phyloP scores from a whole-genome alignment of 2,113 vertebrate species.

The Vidua macroura region DNA sequence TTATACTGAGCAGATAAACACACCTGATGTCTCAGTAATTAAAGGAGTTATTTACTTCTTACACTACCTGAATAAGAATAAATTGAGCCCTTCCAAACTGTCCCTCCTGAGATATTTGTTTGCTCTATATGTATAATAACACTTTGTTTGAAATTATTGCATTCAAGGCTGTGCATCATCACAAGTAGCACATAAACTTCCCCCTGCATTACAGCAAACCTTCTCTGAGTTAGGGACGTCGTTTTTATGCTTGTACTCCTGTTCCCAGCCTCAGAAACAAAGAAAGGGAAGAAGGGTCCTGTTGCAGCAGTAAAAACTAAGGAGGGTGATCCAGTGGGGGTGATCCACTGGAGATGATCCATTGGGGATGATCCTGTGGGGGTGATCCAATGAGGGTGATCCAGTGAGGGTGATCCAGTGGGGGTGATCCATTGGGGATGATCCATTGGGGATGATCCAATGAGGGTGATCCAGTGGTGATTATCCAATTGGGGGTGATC shows the following conservation, averaged over 20 bases:
- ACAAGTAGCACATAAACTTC: neutral
- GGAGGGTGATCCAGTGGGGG: neutral
- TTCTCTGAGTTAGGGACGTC: neutral
- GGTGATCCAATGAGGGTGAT: neutral
- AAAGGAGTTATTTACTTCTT: neutral
- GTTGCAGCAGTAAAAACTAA: neutral
- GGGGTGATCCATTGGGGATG: accelerated
- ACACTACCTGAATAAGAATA: neutral
- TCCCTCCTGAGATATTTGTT: neutral
- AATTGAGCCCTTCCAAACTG: neutral
- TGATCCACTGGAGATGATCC: neutral
- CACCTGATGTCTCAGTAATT: neutral
- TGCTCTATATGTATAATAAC: neutral
- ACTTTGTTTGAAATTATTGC: neutral
- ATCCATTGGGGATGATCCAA: neutral
- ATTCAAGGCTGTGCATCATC: neutral
- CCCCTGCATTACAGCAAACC: neutral
- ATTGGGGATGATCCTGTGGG: neutral
- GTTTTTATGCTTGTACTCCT: neutral
- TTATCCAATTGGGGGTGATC: too few relatives aligned
- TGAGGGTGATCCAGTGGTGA: neutral
- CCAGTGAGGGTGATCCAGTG: neutral
- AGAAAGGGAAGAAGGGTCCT: neutral
- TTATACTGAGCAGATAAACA: neutral
- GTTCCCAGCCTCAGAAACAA: neutral